These are phyloP conservation scores for Drosophila nigrodunni DNA, from an alignment of 1,140 invertebrate genomes.

Conservation along the genomic window DNA sequence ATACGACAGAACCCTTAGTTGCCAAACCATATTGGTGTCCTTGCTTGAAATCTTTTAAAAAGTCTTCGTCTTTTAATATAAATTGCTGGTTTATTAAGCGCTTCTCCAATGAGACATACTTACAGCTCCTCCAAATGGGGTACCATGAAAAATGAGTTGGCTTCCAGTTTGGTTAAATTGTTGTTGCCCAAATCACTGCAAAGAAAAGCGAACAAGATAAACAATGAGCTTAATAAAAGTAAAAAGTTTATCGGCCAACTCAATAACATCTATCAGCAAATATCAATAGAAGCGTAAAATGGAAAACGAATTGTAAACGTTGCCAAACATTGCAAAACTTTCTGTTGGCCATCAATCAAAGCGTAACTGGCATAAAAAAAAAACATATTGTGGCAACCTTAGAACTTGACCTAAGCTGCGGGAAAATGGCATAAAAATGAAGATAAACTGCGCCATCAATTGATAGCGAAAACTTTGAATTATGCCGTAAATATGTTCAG, in stretches of 20 bases:
- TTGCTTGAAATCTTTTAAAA: too few relatives aligned
- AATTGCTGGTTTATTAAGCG: too few relatives aligned
- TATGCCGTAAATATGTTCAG: neutral
- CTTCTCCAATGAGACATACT: conserved; percentile 68
- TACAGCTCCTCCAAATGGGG: conserved; percentile 85
- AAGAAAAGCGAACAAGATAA: conserved; percentile 15
- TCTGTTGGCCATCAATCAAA: conserved; percentile 69
- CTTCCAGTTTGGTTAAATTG: conserved; percentile 85
- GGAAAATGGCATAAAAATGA: conserved; percentile 70
- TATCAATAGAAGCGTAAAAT: conserved; percentile 53
- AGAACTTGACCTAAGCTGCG: conserved; percentile 26
- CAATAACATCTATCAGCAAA: conserved; percentile 58
- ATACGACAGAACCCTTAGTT: neutral
- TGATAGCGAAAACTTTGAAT: conserved; percentile 31
- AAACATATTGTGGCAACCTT: conserved; percentile 44
- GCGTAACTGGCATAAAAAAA: conserved; percentile 7
- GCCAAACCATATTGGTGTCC: too few relatives aligned
- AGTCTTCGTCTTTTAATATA: too few relatives aligned
- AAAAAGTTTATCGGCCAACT: conserved; percentile 40
- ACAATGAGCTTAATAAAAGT: conserved; percentile 57
- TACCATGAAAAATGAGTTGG: conserved; percentile 84
- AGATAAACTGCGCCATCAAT: conserved; percentile 68
- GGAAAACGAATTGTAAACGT: conserved; percentile 47
- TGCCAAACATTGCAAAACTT: conserved; percentile 1
- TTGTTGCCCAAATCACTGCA: conserved; percentile 85